Conservation (phyloP, 2,797 vertebrate species). For the Babyrousa celebensis region DNA sequence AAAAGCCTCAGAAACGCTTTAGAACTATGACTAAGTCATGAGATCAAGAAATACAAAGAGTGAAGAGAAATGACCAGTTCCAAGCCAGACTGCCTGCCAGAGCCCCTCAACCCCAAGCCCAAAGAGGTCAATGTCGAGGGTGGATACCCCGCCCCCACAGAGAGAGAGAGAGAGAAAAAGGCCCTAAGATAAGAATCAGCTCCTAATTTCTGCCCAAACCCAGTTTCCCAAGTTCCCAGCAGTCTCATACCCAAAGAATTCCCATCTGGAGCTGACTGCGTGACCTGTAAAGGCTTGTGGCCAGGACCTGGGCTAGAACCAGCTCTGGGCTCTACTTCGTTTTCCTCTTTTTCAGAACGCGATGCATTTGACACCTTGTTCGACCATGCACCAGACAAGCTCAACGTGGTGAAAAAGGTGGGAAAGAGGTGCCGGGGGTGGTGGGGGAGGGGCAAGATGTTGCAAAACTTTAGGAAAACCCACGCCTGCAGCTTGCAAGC, state of each 20-base stretch:
- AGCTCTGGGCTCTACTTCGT: not conserved
- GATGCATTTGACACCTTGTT: constrained; percentile 99
- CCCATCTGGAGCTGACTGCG: not conserved
- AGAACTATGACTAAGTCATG: not conserved
- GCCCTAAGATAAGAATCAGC: not conserved
- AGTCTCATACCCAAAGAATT: not conserved
- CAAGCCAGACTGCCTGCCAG: not conserved
- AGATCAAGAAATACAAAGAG: not conserved
- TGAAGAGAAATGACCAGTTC: not conserved
- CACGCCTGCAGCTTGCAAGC: not conserved
- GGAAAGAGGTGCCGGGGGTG: constrained; percentile 22
- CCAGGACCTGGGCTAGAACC: not conserved
- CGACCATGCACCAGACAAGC: constrained; percentile 98
- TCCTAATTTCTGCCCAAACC: not conserved
- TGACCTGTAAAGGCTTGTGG: not conserved
- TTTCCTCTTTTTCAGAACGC: constrained; percentile 93
- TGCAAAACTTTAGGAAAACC: not conserved
- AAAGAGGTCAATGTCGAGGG: not conserved
- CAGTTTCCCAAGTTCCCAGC: not conserved
- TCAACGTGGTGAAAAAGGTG: constrained; percentile 99
- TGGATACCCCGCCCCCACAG: not conserved
- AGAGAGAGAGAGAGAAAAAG: not conserved
- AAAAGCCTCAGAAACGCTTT: constrained; percentile 6
- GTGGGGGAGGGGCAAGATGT: rapidly evolving
- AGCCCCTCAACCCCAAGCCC: not conserved